These are phyloP conservation scores for Mus spicilegus DNA, from an alignment of 2,113 vertebrate species.

Conservation along the genomic window DNA sequence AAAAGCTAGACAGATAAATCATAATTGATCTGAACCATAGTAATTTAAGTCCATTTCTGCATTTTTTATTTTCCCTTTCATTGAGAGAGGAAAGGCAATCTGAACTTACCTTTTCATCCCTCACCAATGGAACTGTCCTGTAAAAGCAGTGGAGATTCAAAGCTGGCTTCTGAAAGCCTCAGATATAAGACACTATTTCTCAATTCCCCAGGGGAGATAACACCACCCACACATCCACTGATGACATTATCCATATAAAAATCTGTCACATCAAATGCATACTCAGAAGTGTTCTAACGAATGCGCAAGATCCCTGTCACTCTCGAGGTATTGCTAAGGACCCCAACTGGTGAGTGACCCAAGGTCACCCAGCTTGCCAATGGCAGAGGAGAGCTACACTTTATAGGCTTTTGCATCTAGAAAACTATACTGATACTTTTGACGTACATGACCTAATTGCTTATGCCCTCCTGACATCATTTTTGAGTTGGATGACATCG, in stretches of 20 bases:
- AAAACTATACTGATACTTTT: not conserved
- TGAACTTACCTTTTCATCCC: not conserved
- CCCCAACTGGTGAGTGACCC: not conserved
- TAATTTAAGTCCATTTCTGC: not conserved
- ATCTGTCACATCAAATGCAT: not conserved
- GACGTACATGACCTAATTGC: not conserved
- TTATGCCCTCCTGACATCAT: not conserved
- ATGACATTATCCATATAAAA: not conserved
- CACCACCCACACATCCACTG: not conserved
- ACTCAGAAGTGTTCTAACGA: not conserved
- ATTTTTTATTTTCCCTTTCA: slow-evolving; percentile 34
- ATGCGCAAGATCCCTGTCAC: not conserved
- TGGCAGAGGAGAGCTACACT: not conserved
- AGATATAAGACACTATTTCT: not conserved
- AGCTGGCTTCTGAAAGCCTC: slow-evolving; percentile 4
- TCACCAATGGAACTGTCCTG: not conserved
- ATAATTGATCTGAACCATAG: not conserved
- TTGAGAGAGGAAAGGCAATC: not conserved
- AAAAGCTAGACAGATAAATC: not conserved
- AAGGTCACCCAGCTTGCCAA: not conserved
- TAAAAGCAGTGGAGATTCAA: slow-evolving; percentile 13
- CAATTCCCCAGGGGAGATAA: too few species aligned
- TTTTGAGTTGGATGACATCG: too few species aligned
- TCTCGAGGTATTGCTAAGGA: not conserved
- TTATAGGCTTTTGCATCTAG: not conserved